Base-by-base conservation (phyloP, 2,113 vertebrate species). In the Vireo altiloquus region DNA sequence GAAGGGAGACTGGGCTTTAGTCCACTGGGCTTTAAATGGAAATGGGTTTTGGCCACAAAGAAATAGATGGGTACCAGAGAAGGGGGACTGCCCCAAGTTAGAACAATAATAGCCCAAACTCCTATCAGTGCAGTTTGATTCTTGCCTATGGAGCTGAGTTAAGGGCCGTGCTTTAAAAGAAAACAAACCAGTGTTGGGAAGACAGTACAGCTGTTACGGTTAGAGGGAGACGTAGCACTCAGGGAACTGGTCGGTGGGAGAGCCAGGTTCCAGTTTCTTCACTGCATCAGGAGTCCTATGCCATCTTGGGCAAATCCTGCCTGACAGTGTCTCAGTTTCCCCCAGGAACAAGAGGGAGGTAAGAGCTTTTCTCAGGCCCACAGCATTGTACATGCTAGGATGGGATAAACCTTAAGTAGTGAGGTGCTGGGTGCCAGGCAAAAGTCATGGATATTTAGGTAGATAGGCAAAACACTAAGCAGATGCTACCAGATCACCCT, bases 301-400 rank as follows among this genome's bases (percentile, higher is more conserved):
- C 4, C 2, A 1, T 25, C 50, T 11, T 63, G 37, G 74, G 35
- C 28, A 92, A 75, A 68, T 30, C 22, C 42, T 37, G 52, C 30
- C 19, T 61, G 54, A 37, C 0, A 10, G 18, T 69, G 61, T 49
- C 44, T 68, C 49, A 68, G 40, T 37, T 90, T 35, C 50, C 35
- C 39, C 25, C 6, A n/a, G 64, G 18, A 37, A 24, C 11, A 47
- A 77, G 24, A 69, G 3, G 22, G 25, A 83, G 11, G 14, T 46
- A 60, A 47, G 49, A 84, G 44, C 8, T 68, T 56, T 75, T 50
- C 35, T 54, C 0, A 0, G 37, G 12, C 12, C 15, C 0, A 0
- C 20, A 44, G 40, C 31, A 77, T 5, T 1, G 1, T 14, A 15
- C 2, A 3, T 11, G 10, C 28, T 69, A 40, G 53, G 21, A 50